Percentiles rank a stretch among this genome's conserved stretches.
phyloP scores from a whole-genome alignment of 2,888 invertebrate genomes.

The Agrenia bidenticulata region DNA sequence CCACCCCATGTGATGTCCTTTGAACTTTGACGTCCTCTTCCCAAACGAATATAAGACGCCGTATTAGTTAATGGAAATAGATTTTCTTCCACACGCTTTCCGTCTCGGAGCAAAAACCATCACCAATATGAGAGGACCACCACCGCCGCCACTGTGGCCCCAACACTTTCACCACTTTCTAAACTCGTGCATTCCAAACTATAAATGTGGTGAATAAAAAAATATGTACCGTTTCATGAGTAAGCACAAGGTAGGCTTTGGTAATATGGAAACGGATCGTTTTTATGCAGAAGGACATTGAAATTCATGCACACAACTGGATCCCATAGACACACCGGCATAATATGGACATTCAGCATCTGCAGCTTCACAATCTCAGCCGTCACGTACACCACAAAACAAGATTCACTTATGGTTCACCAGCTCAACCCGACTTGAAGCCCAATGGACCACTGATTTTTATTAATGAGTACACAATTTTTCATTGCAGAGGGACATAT shows the following conservation, averaged over 20 bases:
- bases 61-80: constrained; percentile 6
- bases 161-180: neutral
- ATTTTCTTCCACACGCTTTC: neutral
- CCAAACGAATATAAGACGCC: neutral
- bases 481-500: neutral
- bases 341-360: too few relatives aligned
- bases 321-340: too few relatives aligned
- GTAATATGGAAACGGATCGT: too few relatives aligned
- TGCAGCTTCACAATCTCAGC: neutral
- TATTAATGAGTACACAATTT: constrained; percentile 23
- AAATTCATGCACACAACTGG: too few relatives aligned
- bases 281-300: too few relatives aligned
- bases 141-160: neutral
- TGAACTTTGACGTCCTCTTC: neutral
- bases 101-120: too few relatives aligned
- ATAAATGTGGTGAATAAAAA: too few relatives aligned
- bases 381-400: constrained; percentile 6
- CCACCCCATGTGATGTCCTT: constrained; percentile 5
- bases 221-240: too few relatives aligned
- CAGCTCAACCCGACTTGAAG: neutral
- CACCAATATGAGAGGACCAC: too few relatives aligned
- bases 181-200: too few relatives aligned
- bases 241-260: too few relatives aligned
- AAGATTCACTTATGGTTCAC: constrained; percentile 9
- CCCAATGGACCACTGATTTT: constrained; percentile 20